Evolutionary conservation across 2,888 invertebrate genomes (phyloP).

Genomic region (Dysmachus trigonus): DNA sequence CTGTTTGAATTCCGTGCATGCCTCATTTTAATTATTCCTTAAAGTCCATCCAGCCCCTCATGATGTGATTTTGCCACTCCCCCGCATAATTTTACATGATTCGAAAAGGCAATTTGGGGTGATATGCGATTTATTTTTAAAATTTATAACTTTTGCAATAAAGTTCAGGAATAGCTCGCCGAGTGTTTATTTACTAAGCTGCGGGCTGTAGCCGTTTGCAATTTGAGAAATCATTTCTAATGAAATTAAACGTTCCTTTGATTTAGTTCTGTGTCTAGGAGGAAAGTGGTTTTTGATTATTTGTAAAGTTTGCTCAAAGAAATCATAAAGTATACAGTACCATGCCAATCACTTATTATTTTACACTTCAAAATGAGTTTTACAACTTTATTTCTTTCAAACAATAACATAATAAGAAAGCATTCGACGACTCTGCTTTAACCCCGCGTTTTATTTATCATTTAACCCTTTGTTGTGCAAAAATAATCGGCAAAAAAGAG

Average conservation of each 20-base stretch:
- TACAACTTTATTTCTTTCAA: not conserved
- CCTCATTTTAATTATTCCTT: not conserved
- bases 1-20: not conserved
- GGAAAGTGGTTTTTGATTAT: not conserved
- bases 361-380: not conserved
- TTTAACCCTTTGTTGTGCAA: not conserved
- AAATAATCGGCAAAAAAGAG: no score
- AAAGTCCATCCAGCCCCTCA: not conserved
- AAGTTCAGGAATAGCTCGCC: not conserved
- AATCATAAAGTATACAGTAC: not conserved
- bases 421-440: not conserved
- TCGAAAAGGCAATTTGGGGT: not conserved
- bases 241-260: not conserved
- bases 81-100: not conserved
- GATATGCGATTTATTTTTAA: conserved; percentile 10
- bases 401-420: not conserved
- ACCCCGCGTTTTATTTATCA: no score
- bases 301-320: not conserved
- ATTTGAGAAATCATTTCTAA: not conserved
- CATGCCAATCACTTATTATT: not conserved
- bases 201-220: not conserved
- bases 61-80: not conserved
- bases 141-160: conserved; percentile 2
- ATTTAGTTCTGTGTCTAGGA: not conserved
- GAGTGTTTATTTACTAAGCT: not conserved